A percentile compares a stretch with the other conserved stretches of the same genome.
Evolutionary conservation across 2,888 invertebrate species (phyloP).

Genomic region (Barypeithes pellucidus): DNA sequence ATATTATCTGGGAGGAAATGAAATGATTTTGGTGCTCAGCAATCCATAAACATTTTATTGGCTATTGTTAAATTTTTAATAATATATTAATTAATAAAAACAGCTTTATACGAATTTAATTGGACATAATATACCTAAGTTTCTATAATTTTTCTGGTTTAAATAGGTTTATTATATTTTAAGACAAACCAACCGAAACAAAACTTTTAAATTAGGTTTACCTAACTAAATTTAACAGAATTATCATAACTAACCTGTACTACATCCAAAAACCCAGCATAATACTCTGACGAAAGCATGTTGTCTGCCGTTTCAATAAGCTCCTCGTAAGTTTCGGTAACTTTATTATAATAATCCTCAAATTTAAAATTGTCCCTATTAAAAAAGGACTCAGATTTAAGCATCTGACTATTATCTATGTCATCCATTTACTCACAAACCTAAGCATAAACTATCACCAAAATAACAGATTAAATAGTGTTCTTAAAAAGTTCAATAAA

Average conservation of each 20-base stretch:
- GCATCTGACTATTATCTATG: constrained; percentile 47
- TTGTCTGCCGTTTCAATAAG: constrained; percentile 51
- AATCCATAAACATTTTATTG: too few relatives aligned
- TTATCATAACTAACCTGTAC: constrained; percentile 53
- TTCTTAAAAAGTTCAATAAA: constrained; percentile 18
- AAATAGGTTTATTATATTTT: too few relatives aligned
- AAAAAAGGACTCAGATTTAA: constrained; percentile 52
- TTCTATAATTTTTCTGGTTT: too few relatives aligned
- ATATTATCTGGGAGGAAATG: too few relatives aligned
- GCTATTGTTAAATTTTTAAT: too few relatives aligned
- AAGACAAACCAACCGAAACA: too few relatives aligned
- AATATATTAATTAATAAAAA: too few relatives aligned
- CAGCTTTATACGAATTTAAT: too few relatives aligned
- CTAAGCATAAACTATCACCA: constrained; percentile 2
- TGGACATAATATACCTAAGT: too few relatives aligned
- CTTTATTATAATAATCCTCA: constrained; percentile 43
- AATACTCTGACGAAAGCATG: constrained; percentile 65
- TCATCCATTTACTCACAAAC: constrained; percentile 53
- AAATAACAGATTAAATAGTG: constrained; percentile 17
- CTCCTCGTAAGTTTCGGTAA: constrained; percentile 34
- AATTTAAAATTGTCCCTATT: constrained; percentile 57
- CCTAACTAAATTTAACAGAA: too few relatives aligned
- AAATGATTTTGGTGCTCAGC: too few relatives aligned
- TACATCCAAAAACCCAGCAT: constrained; percentile 63
- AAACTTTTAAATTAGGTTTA: too few relatives aligned